Evolutionary conservation across 1,140 invertebrate genomes (phyloP).

Genomic region (Pogonomyrmex californicus): DNA sequence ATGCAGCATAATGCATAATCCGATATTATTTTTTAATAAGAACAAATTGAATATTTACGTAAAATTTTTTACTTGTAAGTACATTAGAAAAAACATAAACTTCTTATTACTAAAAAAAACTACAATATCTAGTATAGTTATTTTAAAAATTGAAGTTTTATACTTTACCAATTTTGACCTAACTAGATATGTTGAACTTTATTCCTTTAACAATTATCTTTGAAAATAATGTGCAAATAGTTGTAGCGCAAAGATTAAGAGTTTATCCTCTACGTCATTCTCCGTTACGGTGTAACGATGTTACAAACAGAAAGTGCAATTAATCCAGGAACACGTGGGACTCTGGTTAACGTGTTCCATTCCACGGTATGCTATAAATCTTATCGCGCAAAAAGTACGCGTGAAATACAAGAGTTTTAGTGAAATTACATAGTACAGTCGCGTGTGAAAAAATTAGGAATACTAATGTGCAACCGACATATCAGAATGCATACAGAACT

Average conservation of each 20-base stretch:
- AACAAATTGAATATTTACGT: background rate
- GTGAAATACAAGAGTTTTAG: constrained; percentile 1
- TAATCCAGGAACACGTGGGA: constrained; percentile 36
- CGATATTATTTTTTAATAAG: background rate
- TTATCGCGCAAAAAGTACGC: constrained; percentile 15
- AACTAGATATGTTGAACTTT: background rate
- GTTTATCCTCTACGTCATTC: constrained; percentile 12
- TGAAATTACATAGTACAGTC: constrained; percentile 2
- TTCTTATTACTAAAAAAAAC: background rate
- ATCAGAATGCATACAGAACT: background rate
- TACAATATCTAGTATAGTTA: background rate
- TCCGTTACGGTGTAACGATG: background rate
- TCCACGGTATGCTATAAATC: constrained; percentile 35
- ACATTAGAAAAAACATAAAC: background rate
- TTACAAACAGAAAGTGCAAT: constrained; percentile 46
- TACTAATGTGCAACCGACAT: background rate
- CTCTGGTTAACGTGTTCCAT: constrained; percentile 9
- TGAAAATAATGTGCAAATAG: constrained; percentile 6
- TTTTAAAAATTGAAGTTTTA: constrained; percentile 3
- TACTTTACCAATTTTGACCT: background rate
- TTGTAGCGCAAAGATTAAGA: constrained; percentile 17
- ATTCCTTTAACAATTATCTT: background rate
- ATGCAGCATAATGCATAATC: no score
- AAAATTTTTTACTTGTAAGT: background rate
- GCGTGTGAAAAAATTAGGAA: background rate